Evolutionary conservation across 2,888 invertebrate genomes (phyloP), one percentile per base, ranked within the genome.

Genomic region (Ferrisia virgata): DNA sequence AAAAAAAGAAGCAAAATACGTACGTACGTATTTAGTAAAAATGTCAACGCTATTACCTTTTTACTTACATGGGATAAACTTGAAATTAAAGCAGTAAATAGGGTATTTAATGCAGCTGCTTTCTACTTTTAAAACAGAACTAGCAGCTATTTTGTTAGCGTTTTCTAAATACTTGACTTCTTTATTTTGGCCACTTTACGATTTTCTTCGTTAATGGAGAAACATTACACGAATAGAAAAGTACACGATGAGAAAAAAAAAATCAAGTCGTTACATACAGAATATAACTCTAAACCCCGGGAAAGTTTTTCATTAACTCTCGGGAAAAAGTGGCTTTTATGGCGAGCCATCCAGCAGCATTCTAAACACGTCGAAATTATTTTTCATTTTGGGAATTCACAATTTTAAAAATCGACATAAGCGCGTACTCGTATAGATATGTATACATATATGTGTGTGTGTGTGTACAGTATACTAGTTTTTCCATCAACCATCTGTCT

Each of bases 11-110:
- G 31, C 72, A 6, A 72, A 72, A 72, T 72, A 72, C 33, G 72
- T 72, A 72, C 33, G 72, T 72, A 72, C 72, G 72, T 72, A 72
- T 72, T 72, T 72, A 72, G 72, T 72, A 72, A 72, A 72, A 72
- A 72, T 72, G 72, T 72, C 72, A 72, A 72, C 72, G 72, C 72
- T 72, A 72, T 72, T 72, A 72, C 72, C 33, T 72, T 72, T 33
- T 72, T 72, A 72, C 72, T 72, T 72, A 72, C 33, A 72, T 33
- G 72, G 72, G 72, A 72, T 72, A 72, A 33, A 72, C 33, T 72
- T 31, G 72, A 72, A 72, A 72, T 72, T 72, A 72, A 72, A 72
- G 72, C 72, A 33, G 33, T 33, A 72, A 72, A 72, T 72, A 33
- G 72, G 33, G 72, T 72, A 72, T 72, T 72, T 72, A 72, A 72